These are phyloP conservation scores for Lycodopsis pacificus DNA, from an alignment of 2,797 vertebrate genomes.

Conservation along the genomic window DNA sequence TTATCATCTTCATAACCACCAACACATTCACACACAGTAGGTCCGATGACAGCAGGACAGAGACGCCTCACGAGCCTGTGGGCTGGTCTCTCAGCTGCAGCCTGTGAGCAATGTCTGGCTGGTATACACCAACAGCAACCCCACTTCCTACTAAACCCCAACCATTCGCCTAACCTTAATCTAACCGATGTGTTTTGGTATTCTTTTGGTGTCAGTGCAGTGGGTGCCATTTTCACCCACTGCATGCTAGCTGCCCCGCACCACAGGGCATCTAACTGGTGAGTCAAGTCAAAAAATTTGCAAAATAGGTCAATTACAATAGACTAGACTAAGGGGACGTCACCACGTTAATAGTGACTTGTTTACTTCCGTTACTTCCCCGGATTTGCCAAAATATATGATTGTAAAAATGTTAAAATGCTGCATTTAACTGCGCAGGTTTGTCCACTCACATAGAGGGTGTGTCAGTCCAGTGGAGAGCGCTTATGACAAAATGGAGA, in stretches of 20 bases:
- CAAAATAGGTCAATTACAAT: background rate
- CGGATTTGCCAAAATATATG: background rate
- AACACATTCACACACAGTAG: slow-evolving; percentile 7
- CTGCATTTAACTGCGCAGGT: slow-evolving; percentile 2
- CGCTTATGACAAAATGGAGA: slow-evolving; percentile 32
- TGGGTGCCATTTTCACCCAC: background rate
- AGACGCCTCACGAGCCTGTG: slow-evolving; percentile 8
- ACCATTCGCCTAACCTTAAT: background rate
- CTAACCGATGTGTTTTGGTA: too few species aligned
- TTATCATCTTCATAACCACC: slow-evolving; percentile 5
- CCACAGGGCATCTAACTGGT: too few species aligned
- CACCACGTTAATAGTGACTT: too few species aligned
- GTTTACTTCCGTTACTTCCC: background rate
- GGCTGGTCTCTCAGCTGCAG: slow-evolving; percentile 8
- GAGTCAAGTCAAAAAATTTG: too few species aligned
- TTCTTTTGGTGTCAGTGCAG: too few species aligned
- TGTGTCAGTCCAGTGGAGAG: slow-evolving; percentile 10
- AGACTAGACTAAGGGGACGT: background rate
- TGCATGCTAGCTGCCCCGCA: too few species aligned
- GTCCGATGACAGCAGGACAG: background rate
- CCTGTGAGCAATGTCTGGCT: background rate
- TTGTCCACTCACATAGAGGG: background rate
- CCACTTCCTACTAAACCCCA: background rate
- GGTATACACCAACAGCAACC: background rate
- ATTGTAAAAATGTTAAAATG: background rate